These are phyloP conservation scores for Chiloscyllium punctatum DNA, from an alignment of 2,797 vertebrate species.

Conservation along the genomic window DNA sequence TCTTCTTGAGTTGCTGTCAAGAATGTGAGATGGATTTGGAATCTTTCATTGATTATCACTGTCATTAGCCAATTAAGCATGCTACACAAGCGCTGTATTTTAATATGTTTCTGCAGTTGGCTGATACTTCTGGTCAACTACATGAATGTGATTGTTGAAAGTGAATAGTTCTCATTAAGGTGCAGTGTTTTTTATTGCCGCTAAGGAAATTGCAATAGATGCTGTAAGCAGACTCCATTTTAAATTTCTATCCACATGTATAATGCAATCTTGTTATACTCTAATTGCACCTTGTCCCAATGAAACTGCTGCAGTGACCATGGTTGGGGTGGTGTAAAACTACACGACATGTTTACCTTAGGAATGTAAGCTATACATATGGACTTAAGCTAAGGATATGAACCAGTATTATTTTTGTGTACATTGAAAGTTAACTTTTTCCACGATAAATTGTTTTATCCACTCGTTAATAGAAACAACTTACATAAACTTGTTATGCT, in stretches of 20 bases:
- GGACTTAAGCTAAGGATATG: too few species aligned
- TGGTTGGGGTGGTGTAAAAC: background rate
- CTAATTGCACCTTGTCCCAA: too few species aligned
- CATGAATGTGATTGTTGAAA: background rate
- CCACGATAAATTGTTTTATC: background rate
- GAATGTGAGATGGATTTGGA: background rate
- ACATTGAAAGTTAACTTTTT: background rate
- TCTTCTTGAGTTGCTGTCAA: background rate
- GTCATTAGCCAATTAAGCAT: background rate
- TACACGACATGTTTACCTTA: background rate
- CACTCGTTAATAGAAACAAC: background rate
- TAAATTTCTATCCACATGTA: background rate
- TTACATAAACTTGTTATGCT: background rate
- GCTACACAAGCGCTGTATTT: background rate
- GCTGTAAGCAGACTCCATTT: background rate
- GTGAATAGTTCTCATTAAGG: background rate
- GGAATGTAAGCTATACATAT: background rate
- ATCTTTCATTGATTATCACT: background rate
- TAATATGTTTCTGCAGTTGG: background rate
- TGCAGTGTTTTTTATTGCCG: background rate
- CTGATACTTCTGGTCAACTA: background rate
- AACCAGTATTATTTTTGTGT: background rate
- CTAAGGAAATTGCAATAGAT: background rate
- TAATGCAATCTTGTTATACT: background rate
- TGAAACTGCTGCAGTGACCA: background rate